phyloP scores from a whole-genome alignment of 2,888 invertebrate species.

The Noctua comes region DNA sequence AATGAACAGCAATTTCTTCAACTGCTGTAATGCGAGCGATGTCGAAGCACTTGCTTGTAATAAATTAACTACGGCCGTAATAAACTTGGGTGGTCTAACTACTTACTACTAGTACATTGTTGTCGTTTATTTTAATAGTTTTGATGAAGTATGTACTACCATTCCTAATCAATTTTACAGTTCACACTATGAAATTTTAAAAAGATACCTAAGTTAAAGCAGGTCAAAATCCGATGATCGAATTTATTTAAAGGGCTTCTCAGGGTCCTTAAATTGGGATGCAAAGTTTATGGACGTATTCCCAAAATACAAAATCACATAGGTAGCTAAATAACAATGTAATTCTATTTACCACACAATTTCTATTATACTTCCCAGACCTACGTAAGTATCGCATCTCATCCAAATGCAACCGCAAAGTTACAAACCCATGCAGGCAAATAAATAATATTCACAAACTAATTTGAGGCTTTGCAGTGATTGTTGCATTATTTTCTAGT shows the following conservation, averaged over 20 bases:
- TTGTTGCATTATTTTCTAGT: conserved; percentile 64
- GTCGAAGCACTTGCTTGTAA: conserved; percentile 41
- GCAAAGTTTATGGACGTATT: not conserved
- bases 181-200: not conserved
- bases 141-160: conserved; percentile 7
- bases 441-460: conserved; percentile 56
- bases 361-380: conserved; percentile 27
- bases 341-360: conserved; percentile 25
- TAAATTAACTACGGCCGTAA: conserved; percentile 45
- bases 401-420: conserved; percentile 63
- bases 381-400: conserved; percentile 37
- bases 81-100: conserved; percentile 61
- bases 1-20: conserved; percentile 61
- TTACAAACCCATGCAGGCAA: conserved; percentile 31
- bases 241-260: not conserved
- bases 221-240: not conserved
- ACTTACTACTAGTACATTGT: conserved; percentile 8
- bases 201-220: not conserved
- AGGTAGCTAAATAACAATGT: not conserved
- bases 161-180: not conserved
- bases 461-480: conserved; percentile 53
- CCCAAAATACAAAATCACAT: conserved; percentile 6
- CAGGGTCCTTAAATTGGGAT: not conserved
- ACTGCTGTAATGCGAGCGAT: conserved; percentile 55
- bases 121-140: conserved; percentile 13